Base-by-base conservation (phyloP, 2,797 vertebrate genomes). In the Artibeus jamaicensis region DNA sequence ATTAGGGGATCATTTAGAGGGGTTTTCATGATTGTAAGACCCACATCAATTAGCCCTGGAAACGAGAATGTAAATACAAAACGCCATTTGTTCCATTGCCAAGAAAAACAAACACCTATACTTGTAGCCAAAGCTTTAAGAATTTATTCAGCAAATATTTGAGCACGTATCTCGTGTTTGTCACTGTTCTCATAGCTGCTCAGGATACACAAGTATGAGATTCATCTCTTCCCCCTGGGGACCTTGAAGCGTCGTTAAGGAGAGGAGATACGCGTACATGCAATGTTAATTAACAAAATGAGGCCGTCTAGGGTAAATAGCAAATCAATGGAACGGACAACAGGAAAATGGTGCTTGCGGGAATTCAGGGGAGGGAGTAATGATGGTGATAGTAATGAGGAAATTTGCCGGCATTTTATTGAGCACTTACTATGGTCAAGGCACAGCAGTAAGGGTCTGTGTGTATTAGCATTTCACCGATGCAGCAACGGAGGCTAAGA, bases 91-190 rank as follows among this genome's bases (percentile, higher is more conserved):
- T 95, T 89, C 86, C 70, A 62, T 96, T 93, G 93, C 89, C 95
- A 97, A 94, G 86, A 24, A 89, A 97, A 97, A 96, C 74, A 95
- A 95, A 68, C 48, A 95, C 93, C 93, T 96, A 79, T 78, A 48
- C 74, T 94, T 89, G 73, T 86, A 95, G 86, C 88, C 79, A 91
- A 94, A 57, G 86, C 71, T 94, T 96, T 96, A 97, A 95, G 97
- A 97, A 96, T 96, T 96, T 89, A 89, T 85, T 95, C 59, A 42
- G 91, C 87, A 97, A 96, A 96, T 97, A 97, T 96, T 93, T 94
- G 94, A 96, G 70, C 53, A n/a, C 2, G n/a, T 46, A 18, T 78
- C 82, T 86, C 0, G 7, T 92, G 90, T 70, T 86, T 91, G 94
- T 83, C 74, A 57, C 71, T 10, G 18, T 93, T 90, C 76, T 78